phyloP scores from a whole-genome alignment of 2,797 vertebrate species.

The Onychomys leucogaster region DNA sequence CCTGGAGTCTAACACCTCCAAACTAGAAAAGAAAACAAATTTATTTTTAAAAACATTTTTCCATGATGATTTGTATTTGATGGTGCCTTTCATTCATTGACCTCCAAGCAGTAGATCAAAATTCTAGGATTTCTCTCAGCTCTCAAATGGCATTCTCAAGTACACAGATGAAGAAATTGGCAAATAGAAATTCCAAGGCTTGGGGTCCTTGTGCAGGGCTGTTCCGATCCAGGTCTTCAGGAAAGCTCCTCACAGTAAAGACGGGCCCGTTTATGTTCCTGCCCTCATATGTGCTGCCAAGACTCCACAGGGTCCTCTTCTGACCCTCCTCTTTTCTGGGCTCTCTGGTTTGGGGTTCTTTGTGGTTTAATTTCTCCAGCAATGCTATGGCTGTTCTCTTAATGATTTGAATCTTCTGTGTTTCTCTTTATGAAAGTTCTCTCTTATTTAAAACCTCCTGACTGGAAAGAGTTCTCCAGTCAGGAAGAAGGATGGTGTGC shows the following conservation, averaged over 20 bases:
- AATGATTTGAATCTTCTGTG: not conserved
- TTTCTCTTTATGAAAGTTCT: not conserved
- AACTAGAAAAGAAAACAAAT: not conserved
- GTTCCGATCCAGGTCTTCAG: not conserved
- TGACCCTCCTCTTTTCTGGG: not conserved
- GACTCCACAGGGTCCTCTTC: not conserved
- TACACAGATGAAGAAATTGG: not conserved
- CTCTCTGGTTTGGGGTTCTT: not conserved
- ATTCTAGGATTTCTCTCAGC: not conserved
- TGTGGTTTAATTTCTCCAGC: not conserved
- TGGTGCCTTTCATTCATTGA: not conserved
- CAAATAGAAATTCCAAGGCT: not conserved
- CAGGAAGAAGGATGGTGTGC: not conserved
- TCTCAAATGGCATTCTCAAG: not conserved
- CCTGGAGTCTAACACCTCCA: not conserved
- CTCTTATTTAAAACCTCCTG: not conserved
- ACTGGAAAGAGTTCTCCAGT: not conserved
- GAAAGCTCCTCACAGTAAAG: not conserved
- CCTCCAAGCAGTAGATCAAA: not conserved
- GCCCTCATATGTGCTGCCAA: not conserved
- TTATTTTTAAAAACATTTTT: not conserved
- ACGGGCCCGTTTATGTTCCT: accelerated
- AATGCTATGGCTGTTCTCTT: not conserved
- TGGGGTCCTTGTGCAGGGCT: not conserved
- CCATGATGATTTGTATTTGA: not conserved